Base-by-base conservation (phyloP, 2,888 invertebrate species). In the Arrhopalites spinosus region DNA sequence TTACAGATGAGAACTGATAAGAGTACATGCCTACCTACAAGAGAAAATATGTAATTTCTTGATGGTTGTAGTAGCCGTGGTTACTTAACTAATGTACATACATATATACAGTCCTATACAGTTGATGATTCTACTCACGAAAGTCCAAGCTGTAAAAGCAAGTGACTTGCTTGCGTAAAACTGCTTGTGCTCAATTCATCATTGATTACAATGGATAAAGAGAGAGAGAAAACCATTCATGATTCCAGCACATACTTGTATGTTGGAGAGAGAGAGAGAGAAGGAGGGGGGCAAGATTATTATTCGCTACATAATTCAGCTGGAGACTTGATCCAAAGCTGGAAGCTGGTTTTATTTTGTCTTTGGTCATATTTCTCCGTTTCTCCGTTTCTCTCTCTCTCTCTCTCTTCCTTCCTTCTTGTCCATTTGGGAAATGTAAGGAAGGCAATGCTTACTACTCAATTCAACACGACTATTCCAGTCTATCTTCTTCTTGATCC, bases 191-290 rank as follows among this genome's bases (percentile, higher is more conserved):
- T 71, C 70, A 71, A 25, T 71, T 59, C 61, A 59, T 59, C 71
- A 71, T 71, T 71, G 71, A 71, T 71, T 71, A 59, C 70, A 70
- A 11, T 17, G n/a, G n/a, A n/a, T n/a, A n/a, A n/a, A n/a, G n/a
- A n/a, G 53, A 3, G n/a, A 53, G 20, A 20, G 23, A 43, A 68
- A 5, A 68, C 29, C 68, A 68, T 68, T 71, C 59, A 61, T 59
- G 71, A 59, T 25, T 61, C 59, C 59, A 59, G 13, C 25, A 23
- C 36, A 36, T 11, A 36, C 36, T 7, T 11, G 36, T 11, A 7
- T 36, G 3, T 36, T n/a, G n/a, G n/a, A n/a, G n/a, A n/a, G n/a
- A n/a, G n/a, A n/a, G n/a, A n/a, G n/a, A n/a, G n/a, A n/a, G n/a
- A n/a, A n/a, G n/a, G n/a, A n/a, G n/a, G n/a, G n/a, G n/a, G n/a